These are phyloP conservation scores for Leptothorax acervorum DNA, from an alignment of 2,888 invertebrate species.

Conservation along the genomic window DNA sequence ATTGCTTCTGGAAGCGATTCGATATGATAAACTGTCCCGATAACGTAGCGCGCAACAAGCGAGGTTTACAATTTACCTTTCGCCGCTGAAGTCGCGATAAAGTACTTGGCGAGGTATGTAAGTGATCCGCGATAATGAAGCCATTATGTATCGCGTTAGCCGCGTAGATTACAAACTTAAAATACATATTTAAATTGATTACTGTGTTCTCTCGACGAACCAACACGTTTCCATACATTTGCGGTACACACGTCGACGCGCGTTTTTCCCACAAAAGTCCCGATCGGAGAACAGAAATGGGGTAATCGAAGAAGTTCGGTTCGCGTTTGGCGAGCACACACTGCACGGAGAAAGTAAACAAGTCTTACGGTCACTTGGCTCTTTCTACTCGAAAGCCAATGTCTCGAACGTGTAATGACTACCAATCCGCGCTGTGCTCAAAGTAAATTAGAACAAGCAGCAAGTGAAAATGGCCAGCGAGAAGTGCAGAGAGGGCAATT, in stretches of 20 bases:
- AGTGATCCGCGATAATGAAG: constrained; percentile 43
- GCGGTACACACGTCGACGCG: background rate
- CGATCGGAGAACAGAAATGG: constrained; percentile 25
- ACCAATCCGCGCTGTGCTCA: constrained; percentile 41
- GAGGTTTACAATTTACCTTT: constrained; percentile 44
- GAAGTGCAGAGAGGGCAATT: background rate
- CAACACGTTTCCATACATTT: background rate
- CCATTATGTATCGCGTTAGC: constrained; percentile 14
- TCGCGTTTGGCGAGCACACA: constrained; percentile 62
- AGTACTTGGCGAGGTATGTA: background rate
- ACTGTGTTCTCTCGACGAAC: background rate
- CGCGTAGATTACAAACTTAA: constrained; percentile 8
- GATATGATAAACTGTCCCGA: constrained; percentile 38
- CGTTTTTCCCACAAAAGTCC: constrained; percentile 16
- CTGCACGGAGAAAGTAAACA: constrained; percentile 54
- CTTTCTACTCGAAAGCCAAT: constrained; percentile 32
- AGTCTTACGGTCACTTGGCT: constrained; percentile 36
- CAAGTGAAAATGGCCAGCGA: constrained; percentile 29
- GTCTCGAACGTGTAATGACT: constrained; percentile 36
- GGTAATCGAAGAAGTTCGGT: constrained; percentile 51
- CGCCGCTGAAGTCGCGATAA: constrained; percentile 39
- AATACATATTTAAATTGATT: constrained; percentile 1
- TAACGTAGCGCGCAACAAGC: constrained; percentile 48
- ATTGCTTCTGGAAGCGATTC: constrained; percentile 45
- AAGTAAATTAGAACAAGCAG: constrained; percentile 38